Conservation (phyloP, 1,140 invertebrate genomes). For the Meloidogyne chitwoodi region DNA sequence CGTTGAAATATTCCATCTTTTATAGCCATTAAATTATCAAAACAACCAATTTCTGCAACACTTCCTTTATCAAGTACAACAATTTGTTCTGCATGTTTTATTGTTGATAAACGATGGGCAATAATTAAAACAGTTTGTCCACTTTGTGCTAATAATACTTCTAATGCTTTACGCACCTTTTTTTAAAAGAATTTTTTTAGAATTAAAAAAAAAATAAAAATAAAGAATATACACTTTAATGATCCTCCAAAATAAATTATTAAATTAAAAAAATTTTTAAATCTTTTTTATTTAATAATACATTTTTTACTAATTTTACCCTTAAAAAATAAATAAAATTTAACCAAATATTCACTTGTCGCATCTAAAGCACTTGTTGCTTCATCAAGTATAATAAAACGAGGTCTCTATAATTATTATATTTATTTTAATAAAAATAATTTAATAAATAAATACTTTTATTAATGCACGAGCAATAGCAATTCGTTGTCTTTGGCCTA, state of each 20-base stretch:
- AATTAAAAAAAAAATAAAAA: no score
- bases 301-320: no score
- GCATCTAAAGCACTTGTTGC: conserved; percentile 65
- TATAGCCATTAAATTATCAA: conserved; percentile 62
- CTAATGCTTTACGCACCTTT: conserved; percentile 61
- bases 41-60: conserved; percentile 64
- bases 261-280: no score
- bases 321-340: not conserved
- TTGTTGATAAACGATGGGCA: conserved; percentile 64
- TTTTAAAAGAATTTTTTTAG: no score
- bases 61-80: conserved; percentile 65
- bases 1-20: conserved; percentile 61
- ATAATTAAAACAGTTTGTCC: conserved; percentile 58
- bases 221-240: no score
- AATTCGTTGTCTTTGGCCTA: conserved; percentile 57
- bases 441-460: conserved; percentile 52
- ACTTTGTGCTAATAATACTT: conserved; percentile 60
- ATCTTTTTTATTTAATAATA: no score
- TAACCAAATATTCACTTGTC: conserved; percentile 61
- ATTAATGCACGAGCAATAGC: conserved; percentile 60
- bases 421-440: conserved; percentile 16
- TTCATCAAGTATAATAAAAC: conserved; percentile 64
- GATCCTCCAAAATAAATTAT: no score
- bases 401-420: conserved; percentile 58
- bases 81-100: conserved; percentile 67